Conservation (phyloP, 2,888 invertebrate genomes). For the Xylota segnis region DNA sequence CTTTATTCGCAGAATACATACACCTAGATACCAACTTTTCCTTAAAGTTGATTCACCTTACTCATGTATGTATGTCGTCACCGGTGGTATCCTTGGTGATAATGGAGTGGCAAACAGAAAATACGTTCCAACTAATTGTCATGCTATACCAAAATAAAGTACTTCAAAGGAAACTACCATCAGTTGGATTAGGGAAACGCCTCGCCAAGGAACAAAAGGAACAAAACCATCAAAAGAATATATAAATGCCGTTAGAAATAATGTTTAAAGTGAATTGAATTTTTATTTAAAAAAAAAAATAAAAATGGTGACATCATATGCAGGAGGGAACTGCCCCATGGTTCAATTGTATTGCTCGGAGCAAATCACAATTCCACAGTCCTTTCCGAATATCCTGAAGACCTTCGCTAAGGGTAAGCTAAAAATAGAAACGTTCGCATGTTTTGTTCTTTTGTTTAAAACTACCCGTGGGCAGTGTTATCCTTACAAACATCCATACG, state of each 20-base stretch:
- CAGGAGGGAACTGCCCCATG: slow-evolving; percentile 59
- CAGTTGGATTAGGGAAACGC: slow-evolving; percentile 32
- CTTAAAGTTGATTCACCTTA: not conserved
- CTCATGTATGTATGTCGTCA: not conserved
- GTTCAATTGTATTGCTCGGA: slow-evolving; percentile 75
- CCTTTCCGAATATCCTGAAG: slow-evolving; percentile 76
- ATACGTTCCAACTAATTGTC: slow-evolving; percentile 36
- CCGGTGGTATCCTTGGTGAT: slow-evolving; percentile 63
- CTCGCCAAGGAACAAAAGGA: not conserved
- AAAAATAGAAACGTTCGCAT: slow-evolving; percentile 15
- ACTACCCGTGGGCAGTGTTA: not conserved
- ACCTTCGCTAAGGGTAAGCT: slow-evolving; percentile 76
- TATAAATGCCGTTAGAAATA: slow-evolving; percentile 17
- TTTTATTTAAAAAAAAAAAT: slow-evolving; percentile 3
- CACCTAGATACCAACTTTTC: not conserved
- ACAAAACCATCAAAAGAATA: not conserved
- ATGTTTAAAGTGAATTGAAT: slow-evolving; percentile 46
- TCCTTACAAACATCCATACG: not conserved
- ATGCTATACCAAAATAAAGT: not conserved
- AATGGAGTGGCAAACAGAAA: slow-evolving; percentile 52
- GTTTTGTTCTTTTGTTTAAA: slow-evolving; percentile 79
- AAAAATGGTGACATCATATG: slow-evolving; percentile 28
- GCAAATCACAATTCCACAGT: slow-evolving; percentile 74
- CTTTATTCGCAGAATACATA: no score
- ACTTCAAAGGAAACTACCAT: slow-evolving; percentile 34